These are phyloP conservation scores for Dolichotis patagonum DNA, from an alignment of 2,113 vertebrate genomes.

Conservation along the genomic window DNA sequence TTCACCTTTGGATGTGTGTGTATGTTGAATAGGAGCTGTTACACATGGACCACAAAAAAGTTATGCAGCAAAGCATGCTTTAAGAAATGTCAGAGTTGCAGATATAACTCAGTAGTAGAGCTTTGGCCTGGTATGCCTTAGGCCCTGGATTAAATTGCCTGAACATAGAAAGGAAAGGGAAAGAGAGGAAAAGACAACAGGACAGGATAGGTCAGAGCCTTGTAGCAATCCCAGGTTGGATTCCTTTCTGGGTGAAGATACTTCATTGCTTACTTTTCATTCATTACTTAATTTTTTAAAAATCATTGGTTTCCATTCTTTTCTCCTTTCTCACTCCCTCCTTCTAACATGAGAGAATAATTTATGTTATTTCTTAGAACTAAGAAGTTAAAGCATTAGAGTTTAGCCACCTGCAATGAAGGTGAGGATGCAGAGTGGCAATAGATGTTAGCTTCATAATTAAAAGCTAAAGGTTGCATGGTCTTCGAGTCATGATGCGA, in stretches of 20 bases:
- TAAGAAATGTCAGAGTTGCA: not conserved
- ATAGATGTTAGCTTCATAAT: not conserved
- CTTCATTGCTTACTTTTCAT: not conserved
- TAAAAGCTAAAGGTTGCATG: not conserved
- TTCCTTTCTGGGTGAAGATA: not conserved
- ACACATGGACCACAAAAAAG: not conserved
- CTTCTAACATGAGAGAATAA: not conserved
- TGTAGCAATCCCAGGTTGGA: not conserved
- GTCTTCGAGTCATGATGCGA: not conserved
- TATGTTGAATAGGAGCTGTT: not conserved
- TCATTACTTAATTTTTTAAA: not conserved
- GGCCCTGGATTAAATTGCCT: not conserved
- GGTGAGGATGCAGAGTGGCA: not conserved
- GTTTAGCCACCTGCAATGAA: not conserved
- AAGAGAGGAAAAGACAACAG: too few relatives aligned
- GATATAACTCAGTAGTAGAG: not conserved
- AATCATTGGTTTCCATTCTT: not conserved
- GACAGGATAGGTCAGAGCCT: too few relatives aligned
- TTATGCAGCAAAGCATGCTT: not conserved
- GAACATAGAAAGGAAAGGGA: not conserved
- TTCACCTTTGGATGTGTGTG: not conserved
- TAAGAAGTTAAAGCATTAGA: not conserved
- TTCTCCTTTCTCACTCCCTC: not conserved
- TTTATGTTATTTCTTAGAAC: not conserved
- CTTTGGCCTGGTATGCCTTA: not conserved